These are phyloP conservation scores for Pseudanteris insignis DNA, from an alignment of 2,888 invertebrate genomes.

Conservation along the genomic window DNA sequence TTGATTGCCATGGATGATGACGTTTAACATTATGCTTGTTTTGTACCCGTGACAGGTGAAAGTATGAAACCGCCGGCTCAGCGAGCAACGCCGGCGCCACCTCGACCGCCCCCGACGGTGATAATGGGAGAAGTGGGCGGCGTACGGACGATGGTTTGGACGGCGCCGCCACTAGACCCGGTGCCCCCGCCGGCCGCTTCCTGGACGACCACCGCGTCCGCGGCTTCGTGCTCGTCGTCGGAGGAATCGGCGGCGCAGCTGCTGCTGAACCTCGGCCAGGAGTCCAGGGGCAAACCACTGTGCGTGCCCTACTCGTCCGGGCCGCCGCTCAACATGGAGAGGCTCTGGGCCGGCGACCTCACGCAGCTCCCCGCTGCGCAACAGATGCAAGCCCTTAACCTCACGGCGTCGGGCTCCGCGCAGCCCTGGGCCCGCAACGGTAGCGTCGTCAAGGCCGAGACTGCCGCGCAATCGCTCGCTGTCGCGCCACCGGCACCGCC, in stretches of 20 bases:
- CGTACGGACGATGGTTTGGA: conserved; percentile 80
- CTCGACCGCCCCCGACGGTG: conserved; percentile 82
- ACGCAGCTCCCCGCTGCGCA: conserved; percentile 85
- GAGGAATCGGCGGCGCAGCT: conserved; percentile 75
- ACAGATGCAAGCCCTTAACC: conserved; percentile 81
- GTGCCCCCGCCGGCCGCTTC: conserved; percentile 69
- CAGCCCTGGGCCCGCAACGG: conserved; percentile 64
- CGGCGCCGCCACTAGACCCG: conserved; percentile 69
- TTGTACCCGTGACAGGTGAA: conserved; percentile 52
- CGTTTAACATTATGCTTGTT: not conserved
- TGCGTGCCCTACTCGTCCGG: conserved; percentile 58
- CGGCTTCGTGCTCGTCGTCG: conserved; percentile 68
- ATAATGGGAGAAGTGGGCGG: conserved; percentile 95
- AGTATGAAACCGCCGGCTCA: conserved; percentile 65
- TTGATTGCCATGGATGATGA: too few relatives aligned
- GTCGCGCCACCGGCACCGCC: conserved; percentile 65
- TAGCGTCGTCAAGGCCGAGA: conserved; percentile 59
- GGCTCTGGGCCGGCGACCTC: conserved; percentile 88
- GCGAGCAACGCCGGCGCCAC: conserved; percentile 64
- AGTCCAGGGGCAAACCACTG: conserved; percentile 69
- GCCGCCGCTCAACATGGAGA: conserved; percentile 87
- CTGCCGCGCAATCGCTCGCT: conserved; percentile 56
- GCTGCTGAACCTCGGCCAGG: conserved; percentile 80
- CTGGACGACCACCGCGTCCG: conserved; percentile 69
- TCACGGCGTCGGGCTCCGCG: conserved; percentile 67